Conservation (phyloP, 1,140 invertebrate species). For the Theocolax elegans region DNA sequence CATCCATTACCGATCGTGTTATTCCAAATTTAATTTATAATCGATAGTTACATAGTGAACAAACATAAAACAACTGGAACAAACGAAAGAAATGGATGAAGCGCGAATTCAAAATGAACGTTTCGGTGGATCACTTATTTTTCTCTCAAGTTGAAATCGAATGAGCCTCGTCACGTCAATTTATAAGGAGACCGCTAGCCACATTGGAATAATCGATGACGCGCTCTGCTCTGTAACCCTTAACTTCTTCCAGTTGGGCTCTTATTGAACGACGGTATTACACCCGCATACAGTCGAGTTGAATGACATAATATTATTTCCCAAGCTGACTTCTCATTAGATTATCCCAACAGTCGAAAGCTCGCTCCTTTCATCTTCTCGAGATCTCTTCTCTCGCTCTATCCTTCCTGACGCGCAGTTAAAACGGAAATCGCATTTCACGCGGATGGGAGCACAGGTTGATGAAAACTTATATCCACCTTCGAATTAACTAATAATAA, state of each 20-base stretch:
- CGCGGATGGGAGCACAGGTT: neutral
- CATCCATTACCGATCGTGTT: too few relatives aligned
- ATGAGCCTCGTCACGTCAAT: neutral
- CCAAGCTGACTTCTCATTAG: slow-evolving; percentile 9
- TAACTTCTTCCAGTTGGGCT: too few relatives aligned
- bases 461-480: slow-evolving; percentile 14
- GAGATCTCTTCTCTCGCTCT: neutral
- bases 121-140: too few relatives aligned
- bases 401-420: neutral
- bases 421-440: slow-evolving; percentile 16
- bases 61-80: too few relatives aligned
- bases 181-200: neutral
- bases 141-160: neutral
- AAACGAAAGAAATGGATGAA: too few relatives aligned
- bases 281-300: neutral
- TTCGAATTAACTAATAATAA: neutral
- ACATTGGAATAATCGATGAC: slow-evolving; percentile 19
- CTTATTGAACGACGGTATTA: neutral
- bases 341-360: neutral
- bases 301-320: slow-evolving; percentile 12
- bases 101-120: too few relatives aligned
- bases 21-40: too few relatives aligned
- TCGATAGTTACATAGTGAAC: too few relatives aligned
- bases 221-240: neutral
- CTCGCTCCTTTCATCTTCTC: neutral